Conservation (phyloP, 1,140 invertebrate species). For the Drosophila lacertosa region DNA sequence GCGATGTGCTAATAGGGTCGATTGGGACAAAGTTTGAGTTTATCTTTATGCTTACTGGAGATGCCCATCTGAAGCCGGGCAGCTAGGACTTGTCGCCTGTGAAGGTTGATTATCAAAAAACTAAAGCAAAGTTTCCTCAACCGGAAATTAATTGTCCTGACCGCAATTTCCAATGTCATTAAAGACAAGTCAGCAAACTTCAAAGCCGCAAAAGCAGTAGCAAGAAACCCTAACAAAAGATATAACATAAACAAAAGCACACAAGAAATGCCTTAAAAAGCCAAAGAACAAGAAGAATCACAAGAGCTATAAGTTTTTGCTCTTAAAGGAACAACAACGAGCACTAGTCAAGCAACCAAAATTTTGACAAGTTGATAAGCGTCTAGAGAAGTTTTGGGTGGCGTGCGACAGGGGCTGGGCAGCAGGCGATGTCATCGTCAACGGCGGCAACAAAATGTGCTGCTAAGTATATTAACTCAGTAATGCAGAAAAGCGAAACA, state of each 20-base stretch:
- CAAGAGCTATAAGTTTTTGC: constrained; percentile 72
- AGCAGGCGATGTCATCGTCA: constrained; percentile 41
- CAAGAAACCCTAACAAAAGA: constrained; percentile 51
- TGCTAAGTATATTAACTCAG: constrained; percentile 79
- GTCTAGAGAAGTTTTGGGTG: constrained; percentile 29
- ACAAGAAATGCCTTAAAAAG: constrained; percentile 52
- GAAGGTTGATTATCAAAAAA: constrained; percentile 66
- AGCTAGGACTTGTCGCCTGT: constrained; percentile 6
- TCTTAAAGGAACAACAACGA: constrained; percentile 51
- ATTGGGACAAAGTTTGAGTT: constrained; percentile 51
- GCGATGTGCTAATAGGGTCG: constrained; percentile 45
- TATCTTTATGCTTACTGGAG: constrained; percentile 56
- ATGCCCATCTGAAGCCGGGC: constrained; percentile 38
- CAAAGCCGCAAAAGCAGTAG: constrained; percentile 49
- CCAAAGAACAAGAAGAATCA: constrained; percentile 64
- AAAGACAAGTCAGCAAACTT: constrained; percentile 78
- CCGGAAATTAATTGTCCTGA: constrained; percentile 80
- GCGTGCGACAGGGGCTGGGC: not conserved
- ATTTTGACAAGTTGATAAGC: constrained; percentile 73
- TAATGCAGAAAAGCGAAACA: constrained; percentile 75
- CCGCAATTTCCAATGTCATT: constrained; percentile 81
- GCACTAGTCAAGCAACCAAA: constrained; percentile 36
- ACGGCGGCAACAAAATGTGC: constrained; percentile 68
- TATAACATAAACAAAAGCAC: constrained; percentile 67
- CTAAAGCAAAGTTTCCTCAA: constrained; percentile 75